A percentile compares a stretch with the other conserved stretches of the same genome.
phyloP scores from a whole-genome alignment of 2,888 invertebrate genomes.

The Folsomia candida region DNA sequence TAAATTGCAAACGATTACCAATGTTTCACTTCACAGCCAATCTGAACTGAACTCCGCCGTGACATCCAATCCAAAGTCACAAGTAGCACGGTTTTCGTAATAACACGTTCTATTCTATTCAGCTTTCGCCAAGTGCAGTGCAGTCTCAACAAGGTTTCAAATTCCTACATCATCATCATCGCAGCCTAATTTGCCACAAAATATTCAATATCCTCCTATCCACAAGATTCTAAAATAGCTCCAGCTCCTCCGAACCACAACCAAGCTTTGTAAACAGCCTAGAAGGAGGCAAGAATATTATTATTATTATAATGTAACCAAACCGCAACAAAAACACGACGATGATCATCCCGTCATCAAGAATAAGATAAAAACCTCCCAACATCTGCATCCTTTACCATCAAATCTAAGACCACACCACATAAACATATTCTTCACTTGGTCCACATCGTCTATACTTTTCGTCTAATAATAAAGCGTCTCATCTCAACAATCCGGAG shows the following conservation, averaged over 20 bases:
- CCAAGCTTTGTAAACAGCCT: neutral
- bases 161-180: too few relatives aligned
- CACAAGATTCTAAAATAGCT: too few relatives aligned
- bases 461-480: neutral
- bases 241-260: neutral
- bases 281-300: neutral
- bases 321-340: neutral
- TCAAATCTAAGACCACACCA: neutral
- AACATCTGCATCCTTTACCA: constrained; percentile 3
- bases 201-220: too few relatives aligned
- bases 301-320: neutral
- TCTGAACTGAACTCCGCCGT: neutral
- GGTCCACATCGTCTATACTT: neutral
- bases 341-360: neutral
- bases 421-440: neutral
- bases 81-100: neutral
- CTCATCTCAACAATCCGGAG: neutral
- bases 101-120: too few relatives aligned
- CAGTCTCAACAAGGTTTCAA: too few relatives aligned
- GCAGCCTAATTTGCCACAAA: too few relatives aligned
- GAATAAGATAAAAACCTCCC: neutral
- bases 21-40: constrained; percentile 7
- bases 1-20: constrained; percentile 7
- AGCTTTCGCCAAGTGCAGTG: too few relatives aligned
- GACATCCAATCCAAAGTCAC: neutral